A percentile compares a stretch with the other conserved stretches of the same genome.
These are phyloP conservation scores for Araneus ventricosus DNA, from an alignment of 1,140 invertebrate genomes.

Conservation along the genomic window DNA sequence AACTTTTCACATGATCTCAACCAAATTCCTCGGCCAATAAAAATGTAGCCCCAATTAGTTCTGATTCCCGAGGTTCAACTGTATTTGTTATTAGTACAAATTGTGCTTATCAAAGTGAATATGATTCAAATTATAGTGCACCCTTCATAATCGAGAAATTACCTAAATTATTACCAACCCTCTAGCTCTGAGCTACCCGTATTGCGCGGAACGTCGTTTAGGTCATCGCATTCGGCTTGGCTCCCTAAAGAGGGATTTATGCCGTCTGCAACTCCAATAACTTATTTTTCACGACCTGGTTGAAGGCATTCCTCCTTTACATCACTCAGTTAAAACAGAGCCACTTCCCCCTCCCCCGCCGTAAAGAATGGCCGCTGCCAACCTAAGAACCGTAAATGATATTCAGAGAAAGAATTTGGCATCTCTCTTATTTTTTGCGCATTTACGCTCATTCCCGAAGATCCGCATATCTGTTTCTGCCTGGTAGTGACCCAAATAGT, in stretches of 20 bases:
- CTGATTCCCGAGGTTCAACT: no score
- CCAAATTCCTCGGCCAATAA: no score
- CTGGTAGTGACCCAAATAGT: constrained; percentile 20
- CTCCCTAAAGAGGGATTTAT: not conserved
- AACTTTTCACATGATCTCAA: no score
- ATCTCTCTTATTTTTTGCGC: not conserved
- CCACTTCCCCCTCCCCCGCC: not conserved
- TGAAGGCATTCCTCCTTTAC: not conserved
- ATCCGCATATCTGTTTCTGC: constrained; percentile 16
- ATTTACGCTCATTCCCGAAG: constrained; percentile 6
- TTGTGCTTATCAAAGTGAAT: no score
- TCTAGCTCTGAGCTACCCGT: not conserved
- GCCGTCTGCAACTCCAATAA: not conserved
- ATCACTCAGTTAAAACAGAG: not conserved
- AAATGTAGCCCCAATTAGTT: no score
- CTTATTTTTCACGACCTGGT: constrained; percentile 13
- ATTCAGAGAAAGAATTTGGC: constrained; percentile 33
- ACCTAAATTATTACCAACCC: not conserved
- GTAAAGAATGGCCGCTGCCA: not conserved
- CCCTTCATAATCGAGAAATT: no score
- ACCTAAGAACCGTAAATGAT: constrained; percentile 32
- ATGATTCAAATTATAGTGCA: no score
- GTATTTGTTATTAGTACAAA: no score
- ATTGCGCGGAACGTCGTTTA: not conserved
- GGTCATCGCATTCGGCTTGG: not conserved